A percentile compares a stretch with the other conserved stretches of the same genome.
These are phyloP conservation scores for Volucella bombylans DNA, from an alignment of 2,888 invertebrate genomes.

Conservation along the genomic window DNA sequence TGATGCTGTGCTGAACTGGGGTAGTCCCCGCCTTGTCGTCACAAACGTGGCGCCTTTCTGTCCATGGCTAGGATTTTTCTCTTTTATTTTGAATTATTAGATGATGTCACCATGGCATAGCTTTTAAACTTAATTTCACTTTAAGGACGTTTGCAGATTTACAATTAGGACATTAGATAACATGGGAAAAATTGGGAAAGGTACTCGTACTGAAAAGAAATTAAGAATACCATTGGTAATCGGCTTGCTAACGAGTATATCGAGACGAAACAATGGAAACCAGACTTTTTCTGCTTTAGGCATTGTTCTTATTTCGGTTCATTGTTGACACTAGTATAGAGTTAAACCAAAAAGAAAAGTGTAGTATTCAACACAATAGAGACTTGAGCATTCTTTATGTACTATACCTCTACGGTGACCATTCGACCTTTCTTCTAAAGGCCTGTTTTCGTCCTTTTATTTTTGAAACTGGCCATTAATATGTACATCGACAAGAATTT, in stretches of 20 bases:
- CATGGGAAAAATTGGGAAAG: conserved; percentile 8
- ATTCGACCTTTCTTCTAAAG: too few species aligned
- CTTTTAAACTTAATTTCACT: conserved; percentile 40
- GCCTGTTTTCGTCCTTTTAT: too few species aligned
- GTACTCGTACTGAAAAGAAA: neutral
- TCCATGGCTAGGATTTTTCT: conserved; percentile 39
- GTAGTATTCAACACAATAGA: too few species aligned
- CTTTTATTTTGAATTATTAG: conserved; percentile 51
- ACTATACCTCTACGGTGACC: too few species aligned
- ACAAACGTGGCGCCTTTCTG: conserved; percentile 56
- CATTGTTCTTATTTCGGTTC: too few species aligned
- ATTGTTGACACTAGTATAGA: too few species aligned
- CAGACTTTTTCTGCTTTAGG: too few species aligned
- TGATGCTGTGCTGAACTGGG: conserved; percentile 3
- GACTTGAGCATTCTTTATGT: too few species aligned
- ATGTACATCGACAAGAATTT: too few species aligned
- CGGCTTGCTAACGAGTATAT: neutral
- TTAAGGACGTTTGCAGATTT: conserved; percentile 39
- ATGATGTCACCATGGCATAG: conserved; percentile 50
- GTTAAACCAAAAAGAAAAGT: too few species aligned
- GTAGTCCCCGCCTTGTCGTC: conserved; percentile 33
- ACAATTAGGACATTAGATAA: conserved; percentile 32
- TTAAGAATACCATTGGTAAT: conserved; percentile 14
- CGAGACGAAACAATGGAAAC: too few species aligned
- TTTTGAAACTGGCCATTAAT: too few species aligned